Evolutionary conservation across 1,140 invertebrate species (phyloP).

Genomic region (Metaphire vulgaris): DNA sequence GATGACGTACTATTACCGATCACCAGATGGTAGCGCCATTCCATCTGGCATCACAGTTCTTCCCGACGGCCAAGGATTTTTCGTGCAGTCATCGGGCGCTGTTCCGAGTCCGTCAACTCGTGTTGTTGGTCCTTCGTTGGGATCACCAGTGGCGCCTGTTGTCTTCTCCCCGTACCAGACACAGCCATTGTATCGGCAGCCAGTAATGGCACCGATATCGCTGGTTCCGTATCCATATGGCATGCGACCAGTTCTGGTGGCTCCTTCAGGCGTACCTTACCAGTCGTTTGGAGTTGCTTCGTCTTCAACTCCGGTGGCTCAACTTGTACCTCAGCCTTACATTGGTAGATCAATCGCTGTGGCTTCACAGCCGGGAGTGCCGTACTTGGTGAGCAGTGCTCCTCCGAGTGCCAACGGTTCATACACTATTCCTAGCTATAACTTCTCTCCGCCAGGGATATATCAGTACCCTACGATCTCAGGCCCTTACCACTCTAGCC

Average conservation of each 20-base stretch:
- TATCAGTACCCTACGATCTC: background rate
- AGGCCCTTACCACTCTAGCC: background rate
- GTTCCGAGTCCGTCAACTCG: background rate
- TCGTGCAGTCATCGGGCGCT: background rate
- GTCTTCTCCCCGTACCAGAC: background rate
- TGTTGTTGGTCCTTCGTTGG: background rate
- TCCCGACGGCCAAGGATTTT: background rate
- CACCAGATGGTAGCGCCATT: background rate
- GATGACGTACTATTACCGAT: background rate
- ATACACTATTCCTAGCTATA: background rate
- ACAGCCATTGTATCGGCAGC: background rate
- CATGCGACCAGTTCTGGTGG: background rate
- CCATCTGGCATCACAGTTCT: background rate
- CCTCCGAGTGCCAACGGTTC: background rate
- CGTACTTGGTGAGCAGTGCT: background rate
- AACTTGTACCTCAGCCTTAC: background rate
- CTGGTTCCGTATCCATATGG: background rate
- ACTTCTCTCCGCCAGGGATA: background rate
- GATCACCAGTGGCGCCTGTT: background rate
- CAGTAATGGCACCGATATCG: background rate
- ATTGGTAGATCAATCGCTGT: background rate
- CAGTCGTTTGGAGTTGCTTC: background rate
- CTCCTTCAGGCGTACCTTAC: background rate
- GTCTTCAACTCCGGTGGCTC: background rate
- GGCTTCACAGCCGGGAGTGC: background rate